These are phyloP conservation scores for Aphidius ervi DNA, from an alignment of 1,140 invertebrate species.

Conservation along the genomic window DNA sequence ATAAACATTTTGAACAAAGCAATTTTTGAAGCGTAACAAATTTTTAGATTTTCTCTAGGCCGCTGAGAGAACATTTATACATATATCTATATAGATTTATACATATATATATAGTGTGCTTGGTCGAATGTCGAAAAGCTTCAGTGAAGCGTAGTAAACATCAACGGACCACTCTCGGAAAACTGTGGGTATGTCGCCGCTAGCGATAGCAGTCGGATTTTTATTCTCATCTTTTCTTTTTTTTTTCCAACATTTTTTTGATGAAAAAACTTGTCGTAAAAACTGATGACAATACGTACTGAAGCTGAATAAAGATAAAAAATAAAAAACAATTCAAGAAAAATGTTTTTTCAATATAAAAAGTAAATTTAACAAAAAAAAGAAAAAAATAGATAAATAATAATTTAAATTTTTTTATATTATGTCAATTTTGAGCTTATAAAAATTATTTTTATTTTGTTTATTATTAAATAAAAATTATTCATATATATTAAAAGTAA, in stretches of 20 bases:
- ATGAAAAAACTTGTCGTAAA: not conserved
- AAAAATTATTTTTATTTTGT: too few species aligned
- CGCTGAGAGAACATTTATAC: constrained; percentile 1
- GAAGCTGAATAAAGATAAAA: not conserved
- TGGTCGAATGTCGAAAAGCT: constrained; percentile 19
- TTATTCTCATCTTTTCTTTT: not conserved
- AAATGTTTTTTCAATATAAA: too few species aligned
- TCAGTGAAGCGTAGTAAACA: constrained; percentile 16
- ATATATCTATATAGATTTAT: constrained; percentile 4
- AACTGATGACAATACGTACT: not conserved
- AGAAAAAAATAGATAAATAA: too few species aligned
- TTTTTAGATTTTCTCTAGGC: not conserved
- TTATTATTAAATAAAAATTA: too few species aligned
- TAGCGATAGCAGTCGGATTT: constrained; percentile 9
- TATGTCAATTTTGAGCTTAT: too few species aligned
- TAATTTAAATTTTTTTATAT: too few species aligned
- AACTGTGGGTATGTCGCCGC: constrained; percentile 13
- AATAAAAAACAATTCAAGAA: too few species aligned
- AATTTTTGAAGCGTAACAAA: constrained; percentile 18
- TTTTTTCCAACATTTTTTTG: not conserved
- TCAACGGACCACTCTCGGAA: constrained; percentile 17
- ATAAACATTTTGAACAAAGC: constrained; percentile 23
- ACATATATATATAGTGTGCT: constrained; percentile 5
- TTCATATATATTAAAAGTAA: too few species aligned
- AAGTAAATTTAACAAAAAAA: too few species aligned